Conservation (phyloP, 2,888 invertebrate genomes). For the Pheosia tremula region DNA sequence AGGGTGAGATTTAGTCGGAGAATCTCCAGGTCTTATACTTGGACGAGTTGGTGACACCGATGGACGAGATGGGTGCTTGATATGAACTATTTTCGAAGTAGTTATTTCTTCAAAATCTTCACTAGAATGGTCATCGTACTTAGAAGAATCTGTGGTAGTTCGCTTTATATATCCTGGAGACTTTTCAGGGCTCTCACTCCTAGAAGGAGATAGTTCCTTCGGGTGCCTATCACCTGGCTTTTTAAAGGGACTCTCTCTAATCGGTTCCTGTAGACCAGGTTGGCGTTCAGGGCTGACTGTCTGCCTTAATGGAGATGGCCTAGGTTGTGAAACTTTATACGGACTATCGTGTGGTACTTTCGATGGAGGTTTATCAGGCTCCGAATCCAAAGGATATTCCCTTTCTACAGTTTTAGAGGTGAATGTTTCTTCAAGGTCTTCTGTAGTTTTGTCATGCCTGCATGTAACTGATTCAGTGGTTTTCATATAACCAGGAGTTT, state of each 20-base stretch:
- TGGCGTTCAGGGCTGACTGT: conserved; percentile 15
- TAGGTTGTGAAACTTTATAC: background rate
- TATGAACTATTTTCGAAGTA: conserved; percentile 10
- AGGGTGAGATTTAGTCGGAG: background rate
- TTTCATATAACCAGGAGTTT: conserved; percentile 4
- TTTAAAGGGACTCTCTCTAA: conserved; percentile 11
- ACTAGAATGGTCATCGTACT: background rate
- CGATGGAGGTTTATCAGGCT: background rate
- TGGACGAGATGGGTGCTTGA: conserved; percentile 6
- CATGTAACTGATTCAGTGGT: conserved; percentile 1
- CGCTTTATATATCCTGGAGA: conserved; percentile 11
- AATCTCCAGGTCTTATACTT: background rate
- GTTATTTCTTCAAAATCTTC: conserved; percentile 10
- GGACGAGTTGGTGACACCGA: conserved; percentile 7
- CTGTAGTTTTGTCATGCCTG: conserved; percentile 7
- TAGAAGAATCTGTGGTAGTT: conserved; percentile 9
- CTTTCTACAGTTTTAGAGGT: conserved; percentile 12
- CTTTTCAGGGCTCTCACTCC: conserved; percentile 6
- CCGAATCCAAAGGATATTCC: conserved; percentile 7
- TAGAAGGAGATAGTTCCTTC: conserved; percentile 3
- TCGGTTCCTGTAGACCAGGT: conserved; percentile 12
- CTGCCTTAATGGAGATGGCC: background rate
- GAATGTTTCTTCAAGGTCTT: conserved; percentile 18
- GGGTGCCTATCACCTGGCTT: conserved; percentile 7
- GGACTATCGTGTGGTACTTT: background rate